These are phyloP conservation scores for Sarcophaga bullata DNA, from an alignment of 1,140 invertebrate genomes.

Conservation along the genomic window DNA sequence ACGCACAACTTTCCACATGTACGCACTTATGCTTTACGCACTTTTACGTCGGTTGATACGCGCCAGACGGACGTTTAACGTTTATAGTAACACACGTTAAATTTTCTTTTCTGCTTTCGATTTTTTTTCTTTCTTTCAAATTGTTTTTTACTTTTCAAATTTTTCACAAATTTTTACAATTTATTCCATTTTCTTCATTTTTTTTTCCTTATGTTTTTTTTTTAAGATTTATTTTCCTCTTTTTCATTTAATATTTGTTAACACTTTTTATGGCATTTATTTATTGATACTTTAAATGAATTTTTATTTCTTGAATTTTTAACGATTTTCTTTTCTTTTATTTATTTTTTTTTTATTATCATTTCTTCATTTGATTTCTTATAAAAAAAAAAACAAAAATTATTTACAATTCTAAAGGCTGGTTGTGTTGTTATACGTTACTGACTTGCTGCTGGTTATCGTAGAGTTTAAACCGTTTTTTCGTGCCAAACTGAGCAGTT, in stretches of 20 bases:
- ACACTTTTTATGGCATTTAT: background rate
- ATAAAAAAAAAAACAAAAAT: too few relatives aligned
- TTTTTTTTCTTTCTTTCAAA: too few relatives aligned
- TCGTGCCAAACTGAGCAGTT: background rate
- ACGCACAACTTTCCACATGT: background rate
- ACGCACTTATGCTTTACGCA: background rate
- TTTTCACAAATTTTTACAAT: too few relatives aligned
- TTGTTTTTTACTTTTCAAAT: too few relatives aligned
- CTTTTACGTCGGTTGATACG: background rate
- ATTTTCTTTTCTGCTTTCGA: too few relatives aligned
- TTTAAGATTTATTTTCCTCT: too few relatives aligned
- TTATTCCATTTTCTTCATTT: too few relatives aligned
- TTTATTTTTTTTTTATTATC: too few relatives aligned
- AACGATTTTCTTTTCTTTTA: background rate
- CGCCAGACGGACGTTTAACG: background rate
- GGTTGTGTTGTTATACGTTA: background rate
- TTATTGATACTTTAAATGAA: background rate
- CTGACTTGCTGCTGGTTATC: background rate
- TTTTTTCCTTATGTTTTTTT: too few relatives aligned
- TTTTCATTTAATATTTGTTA: background rate
- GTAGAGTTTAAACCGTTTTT: slow-evolving; percentile 21
- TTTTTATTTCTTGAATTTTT: background rate
- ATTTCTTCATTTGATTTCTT: too few relatives aligned
- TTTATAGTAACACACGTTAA: background rate
- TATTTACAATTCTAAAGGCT: background rate